These are phyloP conservation scores for Ophion ellenae DNA, from an alignment of 2,888 invertebrate genomes.

Conservation along the genomic window DNA sequence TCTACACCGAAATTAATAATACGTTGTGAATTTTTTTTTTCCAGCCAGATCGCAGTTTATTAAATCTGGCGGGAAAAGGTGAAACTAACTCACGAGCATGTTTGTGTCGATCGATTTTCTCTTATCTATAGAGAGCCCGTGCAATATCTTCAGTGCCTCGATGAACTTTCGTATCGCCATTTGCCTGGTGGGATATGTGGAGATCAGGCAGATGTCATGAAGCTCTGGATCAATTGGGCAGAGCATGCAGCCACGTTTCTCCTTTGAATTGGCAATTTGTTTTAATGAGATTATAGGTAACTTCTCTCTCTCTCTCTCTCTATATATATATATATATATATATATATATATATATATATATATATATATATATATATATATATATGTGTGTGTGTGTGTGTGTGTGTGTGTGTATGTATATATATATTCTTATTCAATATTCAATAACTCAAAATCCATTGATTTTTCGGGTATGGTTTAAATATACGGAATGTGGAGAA, in stretches of 20 bases:
- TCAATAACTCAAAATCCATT: no score
- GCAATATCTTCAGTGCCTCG: constrained; percentile 62
- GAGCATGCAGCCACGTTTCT: constrained; percentile 71
- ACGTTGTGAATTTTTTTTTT: neutral
- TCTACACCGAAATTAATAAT: constrained; percentile 18
- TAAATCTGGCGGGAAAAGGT: neutral
- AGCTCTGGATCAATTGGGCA: constrained; percentile 69
- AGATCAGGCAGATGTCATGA: constrained; percentile 66
- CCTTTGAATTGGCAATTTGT: constrained; percentile 61
- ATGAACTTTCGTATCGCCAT: constrained; percentile 66
- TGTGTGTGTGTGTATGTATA: no score
- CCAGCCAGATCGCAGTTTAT: neutral
- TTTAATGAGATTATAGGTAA: neutral
- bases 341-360: no score
- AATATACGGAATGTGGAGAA: no score
- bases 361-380: no score
- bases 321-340: no score
- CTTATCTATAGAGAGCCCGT: constrained; percentile 44
- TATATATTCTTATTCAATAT: no score
- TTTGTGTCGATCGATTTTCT: constrained; percentile 27
- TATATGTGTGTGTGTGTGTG: no score
- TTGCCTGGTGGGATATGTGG: constrained; percentile 64
- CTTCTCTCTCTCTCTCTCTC: no score
- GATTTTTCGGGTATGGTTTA: no score
- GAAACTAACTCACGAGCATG: constrained; percentile 28